Evolutionary conservation across 1,140 invertebrate genomes (phyloP).

Genomic region (Euwallacea similis): DNA sequence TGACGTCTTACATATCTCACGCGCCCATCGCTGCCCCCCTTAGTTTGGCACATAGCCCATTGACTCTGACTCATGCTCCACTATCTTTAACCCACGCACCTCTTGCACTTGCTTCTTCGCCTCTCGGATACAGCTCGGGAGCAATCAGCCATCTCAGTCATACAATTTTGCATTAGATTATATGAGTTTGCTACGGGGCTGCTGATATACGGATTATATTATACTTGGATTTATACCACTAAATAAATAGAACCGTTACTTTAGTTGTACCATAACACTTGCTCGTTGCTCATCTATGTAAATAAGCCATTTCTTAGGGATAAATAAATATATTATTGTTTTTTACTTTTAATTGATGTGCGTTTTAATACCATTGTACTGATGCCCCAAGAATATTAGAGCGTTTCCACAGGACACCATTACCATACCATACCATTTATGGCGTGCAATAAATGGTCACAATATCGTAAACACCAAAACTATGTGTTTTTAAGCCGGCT

Average conservation of each 20-base stretch:
- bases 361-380: background rate
- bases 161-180: conserved; percentile 24
- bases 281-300: conserved; percentile 27
- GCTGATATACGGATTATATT: too few species aligned
- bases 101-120: conserved; percentile 12
- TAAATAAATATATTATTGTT: conserved; percentile 21
- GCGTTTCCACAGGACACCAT: too few species aligned
- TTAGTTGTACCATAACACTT: conserved; percentile 1
- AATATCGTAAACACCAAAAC: too few species aligned
- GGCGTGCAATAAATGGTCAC: too few species aligned
- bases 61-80: conserved; percentile 41
- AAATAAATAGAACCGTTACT: too few species aligned
- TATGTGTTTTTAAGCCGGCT: too few species aligned
- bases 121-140: conserved; percentile 7
- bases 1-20: conserved; percentile 1
- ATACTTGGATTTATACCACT: too few species aligned
- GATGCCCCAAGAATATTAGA: too few species aligned
- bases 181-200: too few species aligned
- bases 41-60: conserved; percentile 14
- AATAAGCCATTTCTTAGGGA: conserved; percentile 12
- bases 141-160: conserved; percentile 29
- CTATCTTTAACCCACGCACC: conserved; percentile 47
- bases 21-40: background rate
- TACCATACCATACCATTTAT: too few species aligned
- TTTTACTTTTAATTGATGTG: background rate